Conservation (phyloP, 2,888 invertebrate species). For the Lasioglossum lativentre region DNA sequence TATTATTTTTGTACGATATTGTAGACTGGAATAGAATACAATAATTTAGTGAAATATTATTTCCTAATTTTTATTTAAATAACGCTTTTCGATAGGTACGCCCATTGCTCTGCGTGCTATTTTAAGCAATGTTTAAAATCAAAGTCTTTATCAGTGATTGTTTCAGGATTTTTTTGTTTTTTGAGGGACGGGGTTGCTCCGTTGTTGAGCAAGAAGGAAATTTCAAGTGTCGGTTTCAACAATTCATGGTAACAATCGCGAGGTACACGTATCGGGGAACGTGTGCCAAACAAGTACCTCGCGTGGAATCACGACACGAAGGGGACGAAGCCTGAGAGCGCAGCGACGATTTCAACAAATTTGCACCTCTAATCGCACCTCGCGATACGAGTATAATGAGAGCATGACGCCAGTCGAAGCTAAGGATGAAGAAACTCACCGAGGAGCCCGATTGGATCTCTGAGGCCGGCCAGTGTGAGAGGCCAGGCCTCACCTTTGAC, state of each 20-base stretch:
- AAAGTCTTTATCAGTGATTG: neutral
- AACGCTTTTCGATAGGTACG: too few relatives aligned
- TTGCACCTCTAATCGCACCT: conserved; percentile 75
- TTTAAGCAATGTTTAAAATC: too few relatives aligned
- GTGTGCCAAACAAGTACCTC: conserved; percentile 28
- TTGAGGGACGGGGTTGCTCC: neutral
- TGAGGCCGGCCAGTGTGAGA: conserved; percentile 80
- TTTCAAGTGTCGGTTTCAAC: neutral
- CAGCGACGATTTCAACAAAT: conserved; percentile 72
- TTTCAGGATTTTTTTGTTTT: neutral
- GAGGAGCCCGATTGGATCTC: conserved; percentile 81
- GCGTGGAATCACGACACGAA: conserved; percentile 51
- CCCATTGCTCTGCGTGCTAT: too few relatives aligned
- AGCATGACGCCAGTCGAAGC: conserved; percentile 75
- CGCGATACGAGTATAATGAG: conserved; percentile 80
- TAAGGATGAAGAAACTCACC: conserved; percentile 76
- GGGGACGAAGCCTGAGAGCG: conserved; percentile 52
- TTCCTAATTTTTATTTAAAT: too few relatives aligned
- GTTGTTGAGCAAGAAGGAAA: neutral
- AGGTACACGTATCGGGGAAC: conserved; percentile 21
- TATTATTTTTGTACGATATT: too few relatives aligned
- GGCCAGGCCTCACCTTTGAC: conserved; percentile 83
- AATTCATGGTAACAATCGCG: conserved; percentile 38
- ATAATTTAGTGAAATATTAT: too few relatives aligned
- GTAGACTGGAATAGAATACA: too few relatives aligned